These are phyloP conservation scores for Acanthurus tractus DNA, from an alignment of 2,797 vertebrate genomes.

Conservation along the genomic window DNA sequence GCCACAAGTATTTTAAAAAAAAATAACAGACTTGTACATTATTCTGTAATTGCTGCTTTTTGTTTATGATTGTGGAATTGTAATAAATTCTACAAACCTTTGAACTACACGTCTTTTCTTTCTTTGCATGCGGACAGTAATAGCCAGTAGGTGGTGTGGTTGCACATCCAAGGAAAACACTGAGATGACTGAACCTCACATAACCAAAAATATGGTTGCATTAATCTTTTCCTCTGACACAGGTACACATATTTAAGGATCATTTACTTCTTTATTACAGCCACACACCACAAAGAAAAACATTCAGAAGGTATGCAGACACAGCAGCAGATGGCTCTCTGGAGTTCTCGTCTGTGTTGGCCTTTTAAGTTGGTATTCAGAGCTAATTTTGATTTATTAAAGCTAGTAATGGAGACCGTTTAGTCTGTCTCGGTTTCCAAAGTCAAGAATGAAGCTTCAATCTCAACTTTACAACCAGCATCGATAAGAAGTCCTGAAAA, in stretches of 20 bases:
- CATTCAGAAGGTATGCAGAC: not conserved
- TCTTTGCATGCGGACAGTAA: not conserved
- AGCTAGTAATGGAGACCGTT: not conserved
- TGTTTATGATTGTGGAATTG: slow-evolving; percentile 87
- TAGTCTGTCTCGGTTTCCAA: not conserved
- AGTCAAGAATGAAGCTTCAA: not conserved
- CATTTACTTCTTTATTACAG: not conserved
- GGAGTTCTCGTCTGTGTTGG: not conserved
- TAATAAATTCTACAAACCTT: slow-evolving; percentile 89
- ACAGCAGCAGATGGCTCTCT: not conserved
- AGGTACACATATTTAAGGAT: not conserved
- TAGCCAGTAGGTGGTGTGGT: slow-evolving; percentile 66
- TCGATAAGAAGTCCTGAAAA: not conserved
- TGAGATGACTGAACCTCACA: not conserved
- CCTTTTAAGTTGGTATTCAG: not conserved
- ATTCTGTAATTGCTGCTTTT: slow-evolving; percentile 86
- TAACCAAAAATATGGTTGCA: not conserved
- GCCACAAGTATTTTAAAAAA: slow-evolving; percentile 82
- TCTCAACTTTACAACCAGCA: not conserved
- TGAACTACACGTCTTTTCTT: slow-evolving; percentile 40
- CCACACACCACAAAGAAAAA: not conserved
- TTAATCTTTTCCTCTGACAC: not conserved
- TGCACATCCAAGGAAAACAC: slow-evolving; percentile 23
- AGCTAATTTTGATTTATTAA: not conserved
- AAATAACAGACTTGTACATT: slow-evolving; percentile 84